Conservation (phyloP, 1,140 invertebrate genomes). For the Bombus polaris region DNA sequence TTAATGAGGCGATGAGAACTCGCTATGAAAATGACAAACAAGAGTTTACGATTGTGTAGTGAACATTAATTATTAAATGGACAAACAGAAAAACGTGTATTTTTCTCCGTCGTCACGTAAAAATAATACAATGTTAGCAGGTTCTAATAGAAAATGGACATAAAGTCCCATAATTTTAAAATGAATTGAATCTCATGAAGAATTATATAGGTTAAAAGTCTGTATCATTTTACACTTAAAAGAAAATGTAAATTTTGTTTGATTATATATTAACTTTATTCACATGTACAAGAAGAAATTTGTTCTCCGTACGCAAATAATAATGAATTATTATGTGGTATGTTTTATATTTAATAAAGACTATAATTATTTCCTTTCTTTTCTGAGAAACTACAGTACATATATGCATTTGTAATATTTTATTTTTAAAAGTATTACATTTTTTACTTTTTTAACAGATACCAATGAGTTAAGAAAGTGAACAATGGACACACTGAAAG, state of each 20-base stretch:
- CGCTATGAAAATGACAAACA: constrained; percentile 20
- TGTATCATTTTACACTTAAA: background rate
- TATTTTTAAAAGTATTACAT: background rate
- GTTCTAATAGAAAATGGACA: background rate
- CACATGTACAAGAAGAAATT: background rate
- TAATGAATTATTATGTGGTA: background rate
- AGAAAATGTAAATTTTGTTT: background rate
- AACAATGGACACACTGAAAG: background rate
- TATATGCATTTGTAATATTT: background rate
- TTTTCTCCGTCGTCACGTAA: background rate
- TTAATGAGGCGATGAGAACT: constrained; percentile 1
- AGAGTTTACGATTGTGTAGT: constrained; percentile 3
- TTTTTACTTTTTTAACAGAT: background rate
- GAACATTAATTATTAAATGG: constrained; percentile 8
- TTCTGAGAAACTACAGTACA: background rate
- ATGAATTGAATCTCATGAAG: background rate
- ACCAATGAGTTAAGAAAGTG: background rate
- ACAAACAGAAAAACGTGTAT: background rate
- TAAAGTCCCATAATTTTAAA: background rate
- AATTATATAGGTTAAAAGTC: constrained; percentile 30
- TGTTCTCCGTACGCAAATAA: background rate
- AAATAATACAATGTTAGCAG: background rate
- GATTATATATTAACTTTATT: background rate
- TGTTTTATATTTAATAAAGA: background rate
- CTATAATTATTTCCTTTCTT: background rate